Evolutionary conservation across 2,797 vertebrate species (phyloP), one percentile per base, ranked within the genome.

Genomic region (Octomys mimax): DNA sequence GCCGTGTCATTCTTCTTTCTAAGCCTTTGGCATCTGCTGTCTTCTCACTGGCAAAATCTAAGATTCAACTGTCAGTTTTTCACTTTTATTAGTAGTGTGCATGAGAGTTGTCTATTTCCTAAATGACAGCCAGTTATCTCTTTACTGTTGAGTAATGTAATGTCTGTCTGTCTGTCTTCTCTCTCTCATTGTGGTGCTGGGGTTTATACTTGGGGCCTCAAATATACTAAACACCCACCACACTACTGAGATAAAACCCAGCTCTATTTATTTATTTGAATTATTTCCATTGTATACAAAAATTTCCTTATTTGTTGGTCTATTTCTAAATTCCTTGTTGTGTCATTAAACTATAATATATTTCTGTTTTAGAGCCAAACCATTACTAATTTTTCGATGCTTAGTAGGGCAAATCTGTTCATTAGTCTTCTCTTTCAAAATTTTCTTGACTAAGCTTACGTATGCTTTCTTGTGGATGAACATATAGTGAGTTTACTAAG

Each of bases 1-100:
- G 96, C 96, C 97, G 93, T 92, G 97, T 97, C 97, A 93, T 97
- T 95, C 97, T 97, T 90, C 95, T 95, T 80, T 93, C 95, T 94
- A 49, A 88, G 93, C 80, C 83, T 80, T 91, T 83, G 79, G 94
- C 68, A 92, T 82, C 95, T 92, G 94, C 94, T 94, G 95, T 97
- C 95, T 92, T 93, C 94, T n/a, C 87, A 92, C 89, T 92, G 87
- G 91, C 95, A 87, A 16, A 94, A 95, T 11, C 96, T 54, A 33
- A 77, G 62, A 78, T 80, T 98, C 54, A 57, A 18, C 14, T 16
- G 54, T 57, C 14, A 57, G 54, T 57, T 57, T 57, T 3, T 42
- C 22, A 3, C 0, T 31, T 57, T 39, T 68, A 84, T 75, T 39
- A 92, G 75, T 92, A 24, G 31, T 52, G n/a, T 73, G 4, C 26